Evolutionary conservation across 2,113 vertebrate species (phyloP).

Genomic region (Thunnus thynnus): DNA sequence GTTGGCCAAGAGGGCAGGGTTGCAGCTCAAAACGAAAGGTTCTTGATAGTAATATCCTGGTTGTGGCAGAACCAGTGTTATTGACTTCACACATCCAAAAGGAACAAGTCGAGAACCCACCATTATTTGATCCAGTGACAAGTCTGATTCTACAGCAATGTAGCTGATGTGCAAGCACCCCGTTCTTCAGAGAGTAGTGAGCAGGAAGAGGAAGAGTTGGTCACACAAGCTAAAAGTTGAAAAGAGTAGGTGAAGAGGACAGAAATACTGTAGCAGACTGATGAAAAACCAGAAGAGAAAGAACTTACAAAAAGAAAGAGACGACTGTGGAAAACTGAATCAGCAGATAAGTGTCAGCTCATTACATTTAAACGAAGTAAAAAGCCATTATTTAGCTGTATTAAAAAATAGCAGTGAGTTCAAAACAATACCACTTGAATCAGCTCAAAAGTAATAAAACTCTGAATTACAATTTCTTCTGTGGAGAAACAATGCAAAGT

Average conservation of each 20-base stretch:
- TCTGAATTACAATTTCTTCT: slow-evolving; percentile 89
- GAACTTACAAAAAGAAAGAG: slow-evolving; percentile 41
- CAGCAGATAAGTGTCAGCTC: slow-evolving; percentile 55
- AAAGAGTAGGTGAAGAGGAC: slow-evolving; percentile 26
- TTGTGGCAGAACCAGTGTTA: slow-evolving; percentile 70
- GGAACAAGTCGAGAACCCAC: slow-evolving; percentile 58
- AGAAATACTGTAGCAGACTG: slow-evolving; percentile 8
- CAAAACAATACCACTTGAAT: slow-evolving; percentile 78
- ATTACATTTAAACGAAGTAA: slow-evolving; percentile 62
- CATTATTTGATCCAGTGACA: slow-evolving; percentile 69
- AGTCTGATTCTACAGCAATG: slow-evolving; percentile 60
- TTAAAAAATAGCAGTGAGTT: slow-evolving; percentile 76
- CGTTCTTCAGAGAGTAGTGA: slow-evolving; percentile 56
- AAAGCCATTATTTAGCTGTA: slow-evolving; percentile 67
- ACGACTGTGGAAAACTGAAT: slow-evolving; percentile 29
- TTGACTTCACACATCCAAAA: slow-evolving; percentile 63
- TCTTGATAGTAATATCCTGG: slow-evolving; percentile 50
- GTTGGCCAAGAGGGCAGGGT: slow-evolving; percentile 41
- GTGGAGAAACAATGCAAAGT: slow-evolving; percentile 80
- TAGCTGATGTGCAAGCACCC: slow-evolving; percentile 67
- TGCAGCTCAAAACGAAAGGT: slow-evolving; percentile 39
- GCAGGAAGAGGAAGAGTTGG: slow-evolving; percentile 63
- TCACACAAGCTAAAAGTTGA: slow-evolving; percentile 61
- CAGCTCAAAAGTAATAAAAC: slow-evolving; percentile 74
- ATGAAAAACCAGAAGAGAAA: slow-evolving; percentile 48